Base-by-base conservation (phyloP, 2,888 invertebrate genomes). In the Brenthis daphne region DNA sequence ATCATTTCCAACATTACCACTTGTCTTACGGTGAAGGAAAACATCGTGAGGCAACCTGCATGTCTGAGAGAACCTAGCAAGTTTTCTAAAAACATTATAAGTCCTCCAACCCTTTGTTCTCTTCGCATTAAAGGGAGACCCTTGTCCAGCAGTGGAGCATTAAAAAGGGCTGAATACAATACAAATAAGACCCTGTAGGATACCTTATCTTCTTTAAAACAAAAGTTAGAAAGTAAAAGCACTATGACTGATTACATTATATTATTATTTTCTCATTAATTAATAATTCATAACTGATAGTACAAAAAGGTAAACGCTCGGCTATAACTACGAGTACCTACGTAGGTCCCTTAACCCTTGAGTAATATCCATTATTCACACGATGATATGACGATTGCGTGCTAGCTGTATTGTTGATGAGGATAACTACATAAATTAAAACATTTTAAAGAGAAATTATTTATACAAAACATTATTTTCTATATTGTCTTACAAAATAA, bases 321-420 rank as follows among this genome's bases (percentile, higher is more conserved):
- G 37, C 37, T 37, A 6, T 37, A 37, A 37, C 37, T 43, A 43
- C 37, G 37, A 43, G 37, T 37, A 37, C 8, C 1, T 20, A 16
- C 12, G 24, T 29, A 5, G 24, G 24, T 48, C 51, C 61, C 12
- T 61, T 61, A 51, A 29, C 12, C 16, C 29, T 51, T 53, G 29
- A 11, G 29, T 63, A 65, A n/a, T 24, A n/a, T 43, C 63, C 16
- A 29, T 43, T 57, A 47, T 33, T 33, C 48, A 65, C 48, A n/a
- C 6, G 6, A 48, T 24, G 55, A 24, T 65, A 33, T 16, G 56
- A n/a, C 29, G 33, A 57, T 57, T 65, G 57, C 24, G 33, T 65
- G 51, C 29, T 33, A 60, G 29, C 12, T 50, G 29, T 47, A 50
- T 12, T 6, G n/a, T 50, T 48, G 16, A 12, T 33, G n/a, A 48